Evolutionary conservation across 2,888 invertebrate species (phyloP).

Genomic region (Aspidiotus rigidus): DNA sequence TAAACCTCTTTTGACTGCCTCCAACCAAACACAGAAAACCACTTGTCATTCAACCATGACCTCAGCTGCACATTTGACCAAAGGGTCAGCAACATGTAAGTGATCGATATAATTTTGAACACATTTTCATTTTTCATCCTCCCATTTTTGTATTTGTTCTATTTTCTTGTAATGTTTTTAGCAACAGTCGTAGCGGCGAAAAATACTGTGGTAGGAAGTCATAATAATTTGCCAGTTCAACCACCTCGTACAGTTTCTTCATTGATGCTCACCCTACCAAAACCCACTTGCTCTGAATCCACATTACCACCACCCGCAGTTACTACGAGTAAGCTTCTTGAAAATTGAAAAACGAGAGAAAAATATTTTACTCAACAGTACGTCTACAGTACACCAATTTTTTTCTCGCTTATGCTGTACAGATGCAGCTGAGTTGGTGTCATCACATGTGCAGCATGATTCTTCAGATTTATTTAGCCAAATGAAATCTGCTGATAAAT

Average conservation of each 20-base stretch:
- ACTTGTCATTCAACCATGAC: too few relatives aligned
- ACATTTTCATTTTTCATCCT: too few relatives aligned
- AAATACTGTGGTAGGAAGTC: constrained; percentile 39
- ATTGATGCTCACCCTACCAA: constrained; percentile 44
- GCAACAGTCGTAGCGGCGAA: constrained; percentile 33
- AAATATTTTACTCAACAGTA: neutral
- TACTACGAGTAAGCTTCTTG: constrained; percentile 19
- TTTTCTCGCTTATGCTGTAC: too few relatives aligned
- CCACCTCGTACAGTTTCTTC: constrained; percentile 40
- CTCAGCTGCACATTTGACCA: too few relatives aligned
- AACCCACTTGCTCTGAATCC: constrained; percentile 38
- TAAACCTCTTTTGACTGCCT: neutral
- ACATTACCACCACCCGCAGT: constrained; percentile 24
- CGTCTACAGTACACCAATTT: too few relatives aligned
- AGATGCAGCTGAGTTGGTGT: too few relatives aligned
- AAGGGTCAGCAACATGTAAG: too few relatives aligned
- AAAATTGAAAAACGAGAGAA: neutral
- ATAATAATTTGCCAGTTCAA: constrained; percentile 40
- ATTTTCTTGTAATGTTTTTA: neutral
- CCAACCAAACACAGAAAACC: too few relatives aligned
- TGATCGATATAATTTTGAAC: too few relatives aligned
- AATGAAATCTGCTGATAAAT: neutral
- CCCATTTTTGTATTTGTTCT: neutral
- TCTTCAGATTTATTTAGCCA: neutral
- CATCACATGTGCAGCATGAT: too few relatives aligned